These are phyloP conservation scores for Luidia sarsii DNA, from an alignment of 53 echinoderm and acorn worm genomes.

Conservation along the genomic window DNA sequence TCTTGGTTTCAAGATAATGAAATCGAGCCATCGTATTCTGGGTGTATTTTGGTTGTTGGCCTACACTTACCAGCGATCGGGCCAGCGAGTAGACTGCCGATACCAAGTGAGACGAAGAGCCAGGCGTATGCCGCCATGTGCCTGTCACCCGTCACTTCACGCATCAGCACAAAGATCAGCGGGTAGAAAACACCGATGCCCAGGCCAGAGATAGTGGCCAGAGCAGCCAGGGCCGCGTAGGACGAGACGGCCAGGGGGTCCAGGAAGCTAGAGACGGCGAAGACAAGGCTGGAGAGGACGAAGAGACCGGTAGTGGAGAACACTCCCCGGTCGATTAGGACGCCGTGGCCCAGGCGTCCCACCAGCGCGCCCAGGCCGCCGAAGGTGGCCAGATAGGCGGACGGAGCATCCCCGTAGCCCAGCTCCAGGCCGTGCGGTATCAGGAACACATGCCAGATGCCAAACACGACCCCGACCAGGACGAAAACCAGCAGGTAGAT, in stretches of 20 bases:
- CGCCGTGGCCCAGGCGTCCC: slow-evolving; percentile 15
- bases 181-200: background rate
- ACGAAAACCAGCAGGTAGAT: background rate
- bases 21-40: too few species aligned
- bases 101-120: background rate
- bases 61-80: slow-evolving; percentile 12
- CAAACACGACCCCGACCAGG: background rate
- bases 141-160: background rate
- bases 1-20: too few species aligned
- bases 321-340: background rate
- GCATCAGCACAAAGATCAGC: background rate
- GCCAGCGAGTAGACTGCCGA: background rate
- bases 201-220: background rate
- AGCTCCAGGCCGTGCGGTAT: slow-evolving; percentile 7
- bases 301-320: background rate
- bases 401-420: slow-evolving; percentile 2
- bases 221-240: too few species aligned
- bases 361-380: background rate
- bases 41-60: too few species aligned
- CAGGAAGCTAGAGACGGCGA: too few species aligned
- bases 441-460: too few species aligned
- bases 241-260: too few species aligned
- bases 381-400: too few species aligned
- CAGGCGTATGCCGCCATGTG: slow-evolving; percentile 9
- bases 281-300: background rate